Conservation (phyloP, 2,113 vertebrate genomes). For the Saimiri boliviensis region DNA sequence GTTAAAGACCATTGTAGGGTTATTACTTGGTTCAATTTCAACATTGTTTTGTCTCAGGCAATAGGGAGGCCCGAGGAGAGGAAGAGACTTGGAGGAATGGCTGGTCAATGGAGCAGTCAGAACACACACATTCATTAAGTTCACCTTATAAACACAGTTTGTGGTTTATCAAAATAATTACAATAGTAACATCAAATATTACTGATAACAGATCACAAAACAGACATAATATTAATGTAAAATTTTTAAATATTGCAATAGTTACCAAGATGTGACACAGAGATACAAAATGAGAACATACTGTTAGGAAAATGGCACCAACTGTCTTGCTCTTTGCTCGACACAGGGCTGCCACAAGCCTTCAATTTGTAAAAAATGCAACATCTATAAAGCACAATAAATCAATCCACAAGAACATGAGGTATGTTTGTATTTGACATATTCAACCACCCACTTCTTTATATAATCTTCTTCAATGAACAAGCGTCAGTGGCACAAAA, state of each 20-base stretch:
- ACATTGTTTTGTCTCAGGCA: background rate
- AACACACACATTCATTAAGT: background rate
- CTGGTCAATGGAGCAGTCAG: background rate
- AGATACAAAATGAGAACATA: background rate
- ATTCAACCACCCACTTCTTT: background rate
- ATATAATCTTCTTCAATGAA: background rate
- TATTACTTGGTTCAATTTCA: background rate
- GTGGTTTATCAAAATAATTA: background rate
- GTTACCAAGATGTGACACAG: background rate
- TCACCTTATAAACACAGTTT: background rate
- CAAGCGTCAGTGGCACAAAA: background rate
- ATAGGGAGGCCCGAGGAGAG: background rate
- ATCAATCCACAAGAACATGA: background rate
- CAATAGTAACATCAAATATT: background rate
- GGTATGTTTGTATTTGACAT: background rate
- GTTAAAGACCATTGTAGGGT: background rate
- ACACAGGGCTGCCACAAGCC: background rate
- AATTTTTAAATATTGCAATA: background rate
- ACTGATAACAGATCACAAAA: background rate
- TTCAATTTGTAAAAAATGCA: background rate
- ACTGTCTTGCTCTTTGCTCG: background rate
- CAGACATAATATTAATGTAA: background rate
- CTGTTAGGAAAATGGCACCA: background rate
- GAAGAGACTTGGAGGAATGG: background rate
- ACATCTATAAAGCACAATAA: background rate